Percentiles rank a stretch among this genome's conserved stretches.
phyloP scores from a whole-genome alignment of 2,113 vertebrate species.

The Pelmatolapia mariae region DNA sequence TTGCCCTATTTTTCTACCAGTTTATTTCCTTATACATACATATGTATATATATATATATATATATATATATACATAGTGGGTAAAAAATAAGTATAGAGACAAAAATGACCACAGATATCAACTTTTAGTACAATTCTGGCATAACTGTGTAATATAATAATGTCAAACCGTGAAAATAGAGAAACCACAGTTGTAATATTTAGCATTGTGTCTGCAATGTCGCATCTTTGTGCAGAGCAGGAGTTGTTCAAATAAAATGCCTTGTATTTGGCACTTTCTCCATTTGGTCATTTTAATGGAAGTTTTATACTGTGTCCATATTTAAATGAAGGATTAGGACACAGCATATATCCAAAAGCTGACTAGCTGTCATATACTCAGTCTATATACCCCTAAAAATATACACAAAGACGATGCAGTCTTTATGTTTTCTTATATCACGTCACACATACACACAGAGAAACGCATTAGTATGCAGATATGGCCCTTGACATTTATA shows the following conservation, averaged over 20 bases:
- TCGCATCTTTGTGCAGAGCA: neutral
- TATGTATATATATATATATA: fast-evolving
- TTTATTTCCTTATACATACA: neutral
- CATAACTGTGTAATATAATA: neutral
- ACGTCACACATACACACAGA: neutral
- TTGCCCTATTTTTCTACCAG: neutral
- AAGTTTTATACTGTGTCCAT: neutral
- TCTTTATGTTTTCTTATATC: neutral
- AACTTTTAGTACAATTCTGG: neutral
- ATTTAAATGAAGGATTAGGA: neutral
- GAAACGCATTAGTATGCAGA: neutral
- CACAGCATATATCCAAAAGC: neutral
- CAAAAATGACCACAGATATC: neutral
- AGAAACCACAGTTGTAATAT: neutral
- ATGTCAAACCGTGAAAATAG: neutral
- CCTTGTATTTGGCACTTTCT: neutral
- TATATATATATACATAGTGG: neutral
- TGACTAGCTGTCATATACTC: neutral
- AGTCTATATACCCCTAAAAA: neutral
- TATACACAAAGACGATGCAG: neutral
- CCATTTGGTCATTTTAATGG: neutral
- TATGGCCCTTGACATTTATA: conserved; percentile 5
- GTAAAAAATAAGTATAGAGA: neutral
- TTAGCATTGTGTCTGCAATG: neutral
- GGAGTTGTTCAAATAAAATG: neutral